A percentile compares a stretch with the other conserved stretches of the same genome.
phyloP scores from a whole-genome alignment of 2,113 vertebrate species.

The Cisticola juncidis region DNA sequence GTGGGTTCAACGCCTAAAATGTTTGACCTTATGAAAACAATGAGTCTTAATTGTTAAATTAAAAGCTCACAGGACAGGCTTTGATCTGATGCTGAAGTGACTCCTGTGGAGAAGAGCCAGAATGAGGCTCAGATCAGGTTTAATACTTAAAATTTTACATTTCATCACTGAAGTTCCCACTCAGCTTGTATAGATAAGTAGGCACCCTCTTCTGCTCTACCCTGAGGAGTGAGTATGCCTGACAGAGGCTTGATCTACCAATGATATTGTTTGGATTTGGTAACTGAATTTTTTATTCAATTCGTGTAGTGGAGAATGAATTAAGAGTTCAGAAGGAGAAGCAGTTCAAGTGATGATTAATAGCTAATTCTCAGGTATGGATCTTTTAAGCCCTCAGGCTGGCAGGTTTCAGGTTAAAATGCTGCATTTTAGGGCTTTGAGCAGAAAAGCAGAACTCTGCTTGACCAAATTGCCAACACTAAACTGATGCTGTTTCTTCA shows the following conservation, averaged over 20 bases:
- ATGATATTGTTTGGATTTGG: not conserved
- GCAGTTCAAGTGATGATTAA: not conserved
- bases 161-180: fast-evolving
- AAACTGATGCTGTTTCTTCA: not conserved
- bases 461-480: not conserved
- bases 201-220: not conserved
- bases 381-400: not conserved
- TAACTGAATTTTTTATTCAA: not conserved
- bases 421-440: not conserved
- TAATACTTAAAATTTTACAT: too few relatives aligned
- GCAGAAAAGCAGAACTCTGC: not conserved
- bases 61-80: not conserved
- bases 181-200: not conserved
- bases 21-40: not conserved
- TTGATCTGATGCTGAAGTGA: not conserved
- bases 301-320: not conserved
- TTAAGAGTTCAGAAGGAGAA: not conserved
- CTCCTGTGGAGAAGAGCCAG: not conserved
- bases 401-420: not conserved
- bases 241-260: not conserved
- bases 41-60: not conserved
- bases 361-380: not conserved
- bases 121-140: not conserved
- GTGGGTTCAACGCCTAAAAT: not conserved
- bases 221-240: not conserved